Evolutionary conservation across 2,113 vertebrate genomes (phyloP).

Genomic region (Saimiri boliviensis): DNA sequence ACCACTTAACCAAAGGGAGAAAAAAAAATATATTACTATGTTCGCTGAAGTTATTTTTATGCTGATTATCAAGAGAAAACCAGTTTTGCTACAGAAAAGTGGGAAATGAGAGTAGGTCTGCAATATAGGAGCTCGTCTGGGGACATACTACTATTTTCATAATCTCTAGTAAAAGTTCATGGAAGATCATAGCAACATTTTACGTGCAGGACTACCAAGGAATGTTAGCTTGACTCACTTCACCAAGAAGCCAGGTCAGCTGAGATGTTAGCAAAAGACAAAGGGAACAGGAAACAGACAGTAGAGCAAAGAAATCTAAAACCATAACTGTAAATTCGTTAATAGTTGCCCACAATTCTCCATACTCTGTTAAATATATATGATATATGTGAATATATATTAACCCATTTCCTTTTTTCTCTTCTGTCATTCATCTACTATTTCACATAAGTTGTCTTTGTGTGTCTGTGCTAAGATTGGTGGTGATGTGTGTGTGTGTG

Average conservation of each 20-base stretch:
- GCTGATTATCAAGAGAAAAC: not conserved
- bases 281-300: not conserved
- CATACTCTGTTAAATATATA: not conserved
- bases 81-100: not conserved
- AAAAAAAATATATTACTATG: not conserved
- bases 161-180: not conserved
- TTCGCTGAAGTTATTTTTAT: not conserved
- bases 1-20: not conserved
- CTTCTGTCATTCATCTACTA: not conserved
- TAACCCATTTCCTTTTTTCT: not conserved
- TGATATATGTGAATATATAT: not conserved
- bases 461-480: not conserved
- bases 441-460: not conserved
- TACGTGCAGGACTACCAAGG: not conserved
- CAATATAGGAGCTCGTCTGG: not conserved
- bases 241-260: not conserved
- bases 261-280: not conserved
- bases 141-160: not conserved
- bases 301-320: not conserved
- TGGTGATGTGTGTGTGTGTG: not conserved
- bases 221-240: not conserved
- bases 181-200: not conserved
- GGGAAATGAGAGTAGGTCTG: not conserved
- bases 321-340: not conserved
- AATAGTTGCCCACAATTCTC: not conserved